Conservation (phyloP, 2,797 vertebrate genomes). For the Clarias fuscus region DNA sequence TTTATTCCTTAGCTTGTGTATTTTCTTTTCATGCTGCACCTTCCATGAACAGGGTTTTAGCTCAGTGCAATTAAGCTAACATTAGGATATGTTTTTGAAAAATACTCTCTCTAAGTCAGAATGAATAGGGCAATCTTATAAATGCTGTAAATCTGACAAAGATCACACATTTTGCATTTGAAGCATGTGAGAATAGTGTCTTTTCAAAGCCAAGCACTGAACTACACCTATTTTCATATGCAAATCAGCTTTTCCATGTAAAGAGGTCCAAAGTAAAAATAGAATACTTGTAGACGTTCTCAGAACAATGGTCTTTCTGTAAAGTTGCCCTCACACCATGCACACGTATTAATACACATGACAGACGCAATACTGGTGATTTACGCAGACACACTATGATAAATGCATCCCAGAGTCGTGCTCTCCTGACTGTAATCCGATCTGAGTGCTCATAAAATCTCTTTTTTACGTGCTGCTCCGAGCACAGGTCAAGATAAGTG, state of each 20-base stretch:
- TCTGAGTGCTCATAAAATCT: constrained; percentile 40
- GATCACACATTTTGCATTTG: background rate
- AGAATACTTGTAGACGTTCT: background rate
- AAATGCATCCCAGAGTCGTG: constrained; percentile 22
- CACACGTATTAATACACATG: constrained; percentile 29
- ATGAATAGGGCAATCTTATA: background rate
- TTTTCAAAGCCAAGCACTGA: background rate
- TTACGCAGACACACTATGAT: constrained; percentile 36
- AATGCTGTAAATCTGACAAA: background rate
- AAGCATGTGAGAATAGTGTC: background rate
- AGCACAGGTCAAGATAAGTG: constrained; percentile 18
- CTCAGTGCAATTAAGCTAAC: background rate
- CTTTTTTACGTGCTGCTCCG: constrained; percentile 18
- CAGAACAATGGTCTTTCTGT: background rate
- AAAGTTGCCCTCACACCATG: background rate
- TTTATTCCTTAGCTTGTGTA: background rate
- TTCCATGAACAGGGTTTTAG: background rate
- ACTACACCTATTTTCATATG: background rate
- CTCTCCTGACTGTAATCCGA: constrained; percentile 37
- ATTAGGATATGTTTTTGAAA: background rate
- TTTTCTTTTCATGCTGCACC: background rate
- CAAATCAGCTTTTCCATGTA: background rate
- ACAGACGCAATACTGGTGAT: constrained; percentile 19
- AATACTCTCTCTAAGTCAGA: background rate
- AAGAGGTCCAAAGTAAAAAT: background rate